A percentile compares a stretch with the other conserved stretches of the same genome.
Evolutionary conservation across 2,113 vertebrate species (phyloP).

Genomic region (Natator depressus): DNA sequence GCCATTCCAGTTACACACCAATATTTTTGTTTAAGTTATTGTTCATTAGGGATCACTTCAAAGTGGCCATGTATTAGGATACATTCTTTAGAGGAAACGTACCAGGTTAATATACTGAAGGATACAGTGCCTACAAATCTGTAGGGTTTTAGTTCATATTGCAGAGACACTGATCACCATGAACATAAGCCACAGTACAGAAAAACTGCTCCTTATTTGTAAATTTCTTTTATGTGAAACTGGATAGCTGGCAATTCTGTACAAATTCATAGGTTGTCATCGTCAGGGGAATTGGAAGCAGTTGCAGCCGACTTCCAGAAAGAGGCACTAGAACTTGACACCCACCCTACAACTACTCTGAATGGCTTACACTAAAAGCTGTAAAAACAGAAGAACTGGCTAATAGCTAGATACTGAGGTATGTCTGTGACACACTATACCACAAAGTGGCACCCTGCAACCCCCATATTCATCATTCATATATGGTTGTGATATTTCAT

Average conservation of each 20-base stretch:
- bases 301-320: slow-evolving; percentile 24
- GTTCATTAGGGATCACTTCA: neutral
- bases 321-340: neutral
- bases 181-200: neutral
- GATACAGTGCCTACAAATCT: neutral
- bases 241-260: neutral
- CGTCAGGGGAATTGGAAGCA: slow-evolving; percentile 5
- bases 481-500: no score
- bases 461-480: no score
- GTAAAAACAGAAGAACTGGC: neutral
- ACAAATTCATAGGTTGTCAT: slow-evolving; percentile 39
- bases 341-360: neutral
- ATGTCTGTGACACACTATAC: no score
- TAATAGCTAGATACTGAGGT: neutral
- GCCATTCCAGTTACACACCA: neutral
- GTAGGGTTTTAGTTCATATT: neutral
- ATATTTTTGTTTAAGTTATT: neutral
- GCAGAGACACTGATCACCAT: neutral
- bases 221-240: neutral
- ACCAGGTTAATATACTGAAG: neutral
- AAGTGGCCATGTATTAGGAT: neutral
- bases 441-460: no score
- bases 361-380: neutral
- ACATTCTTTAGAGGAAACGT: neutral
- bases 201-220: slow-evolving; percentile 9